Percentiles rank a stretch among this genome's conserved stretches.
These are phyloP conservation scores for Ctenochaetus hawaiiensis DNA, from an alignment of 2,797 vertebrate genomes.

Conservation along the genomic window DNA sequence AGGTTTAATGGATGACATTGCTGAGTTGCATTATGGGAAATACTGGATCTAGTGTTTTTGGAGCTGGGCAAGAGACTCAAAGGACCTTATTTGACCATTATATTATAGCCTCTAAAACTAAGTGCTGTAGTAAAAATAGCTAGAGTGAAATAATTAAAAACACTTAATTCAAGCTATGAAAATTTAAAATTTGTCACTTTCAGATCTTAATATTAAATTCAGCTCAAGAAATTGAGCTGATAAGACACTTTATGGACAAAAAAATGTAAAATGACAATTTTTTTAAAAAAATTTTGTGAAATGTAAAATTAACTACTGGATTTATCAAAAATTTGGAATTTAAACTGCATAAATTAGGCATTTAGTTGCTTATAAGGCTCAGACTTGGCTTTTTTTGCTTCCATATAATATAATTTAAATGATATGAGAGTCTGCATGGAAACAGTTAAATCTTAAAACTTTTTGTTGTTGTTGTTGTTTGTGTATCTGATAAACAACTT, in stretches of 20 bases:
- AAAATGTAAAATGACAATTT: too few relatives aligned
- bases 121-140: background rate
- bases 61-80: background rate
- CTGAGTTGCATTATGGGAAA: conserved; percentile 33
- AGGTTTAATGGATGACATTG: background rate
- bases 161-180: too few relatives aligned
- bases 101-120: background rate
- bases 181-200: too few relatives aligned
- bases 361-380: background rate
- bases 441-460: conserved; percentile 55
- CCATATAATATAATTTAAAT: conserved; percentile 24
- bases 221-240: too few relatives aligned
- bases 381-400: conserved; percentile 42
- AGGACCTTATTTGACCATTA: background rate
- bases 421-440: conserved; percentile 54
- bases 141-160: background rate
- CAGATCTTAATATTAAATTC: too few relatives aligned
- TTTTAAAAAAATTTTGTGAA: too few relatives aligned
- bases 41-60: background rate
- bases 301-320: too few relatives aligned
- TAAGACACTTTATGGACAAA: too few relatives aligned
- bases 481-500: conserved; percentile 49
- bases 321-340: background rate
- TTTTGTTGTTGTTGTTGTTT: conserved; percentile 32
- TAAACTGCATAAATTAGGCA: background rate